Evolutionary conservation across 1,140 invertebrate species (phyloP).

Genomic region (Microplitis mediator): DNA sequence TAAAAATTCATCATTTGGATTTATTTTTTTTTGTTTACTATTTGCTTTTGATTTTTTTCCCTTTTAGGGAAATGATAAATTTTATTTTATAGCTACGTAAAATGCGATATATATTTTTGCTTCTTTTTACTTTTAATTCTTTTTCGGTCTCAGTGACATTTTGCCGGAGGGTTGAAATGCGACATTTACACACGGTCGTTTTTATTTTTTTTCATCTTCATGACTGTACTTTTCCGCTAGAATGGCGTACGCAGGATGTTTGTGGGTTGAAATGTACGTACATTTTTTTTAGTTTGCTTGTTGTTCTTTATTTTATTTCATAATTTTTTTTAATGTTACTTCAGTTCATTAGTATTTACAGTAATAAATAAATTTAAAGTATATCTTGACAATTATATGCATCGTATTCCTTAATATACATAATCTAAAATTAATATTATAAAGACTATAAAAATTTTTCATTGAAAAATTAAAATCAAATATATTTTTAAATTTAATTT

Average conservation of each 20-base stretch:
- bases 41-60: background rate
- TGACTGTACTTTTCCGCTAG: background rate
- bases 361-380: no score
- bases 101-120: no score
- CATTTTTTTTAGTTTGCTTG: background rate
- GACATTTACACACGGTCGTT: conserved; percentile 14
- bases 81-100: no score
- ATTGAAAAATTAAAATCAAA: no score
- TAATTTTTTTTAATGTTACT: background rate
- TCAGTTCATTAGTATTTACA: no score
- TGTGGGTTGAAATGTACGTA: background rate
- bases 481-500: no score
- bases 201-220: background rate
- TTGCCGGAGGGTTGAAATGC: conserved; percentile 15
- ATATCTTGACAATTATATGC: no score
- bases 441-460: no score
- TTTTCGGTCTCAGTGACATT: conserved; percentile 7
- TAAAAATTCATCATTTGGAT: background rate
- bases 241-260: background rate
- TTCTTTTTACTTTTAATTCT: background rate
- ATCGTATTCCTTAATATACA: no score
- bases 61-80: background rate
- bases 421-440: no score
- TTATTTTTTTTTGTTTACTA: background rate
- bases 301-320: background rate